Evolutionary conservation across 2,797 vertebrate species (phyloP).

Genomic region (Gymnocypris eckloni): DNA sequence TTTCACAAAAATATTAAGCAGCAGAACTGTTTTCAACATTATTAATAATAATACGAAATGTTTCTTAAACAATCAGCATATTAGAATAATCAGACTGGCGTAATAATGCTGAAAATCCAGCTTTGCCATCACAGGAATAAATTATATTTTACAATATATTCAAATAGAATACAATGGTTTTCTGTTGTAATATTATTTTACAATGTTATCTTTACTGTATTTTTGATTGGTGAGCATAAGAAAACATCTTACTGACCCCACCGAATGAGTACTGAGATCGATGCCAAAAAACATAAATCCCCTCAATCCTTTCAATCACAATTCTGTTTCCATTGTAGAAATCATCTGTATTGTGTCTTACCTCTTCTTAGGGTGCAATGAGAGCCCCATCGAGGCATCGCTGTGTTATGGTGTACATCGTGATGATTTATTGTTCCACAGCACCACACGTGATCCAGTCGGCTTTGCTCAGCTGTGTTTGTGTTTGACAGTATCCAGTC

Average conservation of each 20-base stretch:
- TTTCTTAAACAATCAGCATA: neutral
- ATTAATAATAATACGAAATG: neutral
- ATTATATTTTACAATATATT: neutral
- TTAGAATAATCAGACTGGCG: neutral
- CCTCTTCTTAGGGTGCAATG: neutral
- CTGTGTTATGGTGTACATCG: conserved; percentile 13
- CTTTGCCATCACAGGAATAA: neutral
- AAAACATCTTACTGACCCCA: neutral
- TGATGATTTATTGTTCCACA: conserved; percentile 36
- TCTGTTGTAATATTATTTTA: neutral
- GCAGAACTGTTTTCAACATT: neutral
- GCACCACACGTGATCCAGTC: neutral
- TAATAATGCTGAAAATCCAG: neutral
- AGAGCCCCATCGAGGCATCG: neutral
- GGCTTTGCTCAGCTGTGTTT: conserved; percentile 25
- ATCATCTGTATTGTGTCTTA: conserved; percentile 4
- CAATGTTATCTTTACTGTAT: neutral
- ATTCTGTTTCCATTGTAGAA: conserved; percentile 12
- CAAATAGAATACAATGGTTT: neutral
- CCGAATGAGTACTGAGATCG: neutral
- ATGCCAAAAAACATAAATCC: neutral
- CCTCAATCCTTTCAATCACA: neutral
- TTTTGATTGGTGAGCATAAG: neutral
- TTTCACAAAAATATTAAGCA: neutral
- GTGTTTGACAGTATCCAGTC: conserved; percentile 9